phyloP scores from a whole-genome alignment of 2,888 invertebrate species.

The Lepidochitona cinerea region DNA sequence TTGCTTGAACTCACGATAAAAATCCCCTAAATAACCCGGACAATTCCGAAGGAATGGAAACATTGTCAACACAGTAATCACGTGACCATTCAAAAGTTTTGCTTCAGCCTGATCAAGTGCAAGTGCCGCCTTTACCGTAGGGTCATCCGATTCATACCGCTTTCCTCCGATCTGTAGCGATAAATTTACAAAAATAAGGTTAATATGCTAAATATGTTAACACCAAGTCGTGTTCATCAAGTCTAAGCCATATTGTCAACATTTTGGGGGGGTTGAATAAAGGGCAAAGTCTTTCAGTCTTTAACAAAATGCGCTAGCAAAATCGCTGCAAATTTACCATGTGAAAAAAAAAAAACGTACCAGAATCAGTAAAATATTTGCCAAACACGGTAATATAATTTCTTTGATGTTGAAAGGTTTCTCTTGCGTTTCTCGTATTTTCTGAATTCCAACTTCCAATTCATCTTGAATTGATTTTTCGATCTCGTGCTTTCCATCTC shows the following conservation, averaged over 20 bases:
- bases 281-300: no score
- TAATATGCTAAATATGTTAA: no score
- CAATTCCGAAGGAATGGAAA: not conserved
- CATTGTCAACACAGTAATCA: not conserved
- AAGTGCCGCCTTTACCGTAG: not conserved
- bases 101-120: not conserved
- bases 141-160: not conserved
- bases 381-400: not conserved
- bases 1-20: not conserved
- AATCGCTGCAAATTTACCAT: no score
- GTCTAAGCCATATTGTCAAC: no score
- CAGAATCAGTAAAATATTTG: not conserved
- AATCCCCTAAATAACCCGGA: not conserved
- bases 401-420: not conserved
- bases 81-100: not conserved
- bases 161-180: not conserved
- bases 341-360: no score
- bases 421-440: not conserved
- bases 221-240: no score
- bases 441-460: not conserved
- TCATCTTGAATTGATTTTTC: not conserved
- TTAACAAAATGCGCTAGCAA: no score
- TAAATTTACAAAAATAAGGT: no score
- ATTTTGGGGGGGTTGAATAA: no score
- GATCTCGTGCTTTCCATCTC: not conserved